Base-by-base conservation (phyloP, 37 sponge, comb jelly and placozoan genomes). In the Oopsacas minuta region DNA sequence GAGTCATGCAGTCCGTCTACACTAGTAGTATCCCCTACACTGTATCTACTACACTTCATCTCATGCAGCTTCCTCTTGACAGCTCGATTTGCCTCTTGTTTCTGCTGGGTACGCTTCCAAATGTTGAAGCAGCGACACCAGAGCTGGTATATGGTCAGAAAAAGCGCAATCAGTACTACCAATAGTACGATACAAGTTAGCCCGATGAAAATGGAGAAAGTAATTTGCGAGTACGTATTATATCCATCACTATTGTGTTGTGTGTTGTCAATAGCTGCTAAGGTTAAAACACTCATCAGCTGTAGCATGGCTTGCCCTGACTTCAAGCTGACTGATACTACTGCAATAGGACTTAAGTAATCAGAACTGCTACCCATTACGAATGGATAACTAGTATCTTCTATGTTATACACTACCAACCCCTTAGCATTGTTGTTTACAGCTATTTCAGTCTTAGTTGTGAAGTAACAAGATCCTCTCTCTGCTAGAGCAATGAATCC, bases 1-100 rank as follows among this genome's bases (percentile, higher is more conserved):
- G 81, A 88, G n/a, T 83, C 88, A 0, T 83, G 75, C 1, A 61
- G 5, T 3, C 75, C 75, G 30, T 61, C 75, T 10, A 61, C 28
- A 34, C 75, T 61, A 34, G 75, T 61, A 3, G 75, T 61, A 3
- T 61, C 75, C 28, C 17, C 75, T 34, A 61, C 17, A 3, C 20
- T n/a, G 30, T 61, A 61, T 3, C 75, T 25, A n/a, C 30, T 61
- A 34, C 75, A 61, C 28, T 61, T 61, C 28, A 61, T 61, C 1
- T 12, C 22, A 5, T 61, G 75, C 5, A 61, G 75, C 30, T 61
- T 61, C 75, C 30, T 61, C 75, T 61, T 61, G 28, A 61, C 22
- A 12, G 30, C 30, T 25, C 75, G 75, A 32, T 34, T 34, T 5
- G 22, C 75, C 75, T 3, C 75, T 3, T 61, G 20, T 34, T 61